phyloP scores from a whole-genome alignment of 2,797 vertebrate species.

The Epinephelus awoara region DNA sequence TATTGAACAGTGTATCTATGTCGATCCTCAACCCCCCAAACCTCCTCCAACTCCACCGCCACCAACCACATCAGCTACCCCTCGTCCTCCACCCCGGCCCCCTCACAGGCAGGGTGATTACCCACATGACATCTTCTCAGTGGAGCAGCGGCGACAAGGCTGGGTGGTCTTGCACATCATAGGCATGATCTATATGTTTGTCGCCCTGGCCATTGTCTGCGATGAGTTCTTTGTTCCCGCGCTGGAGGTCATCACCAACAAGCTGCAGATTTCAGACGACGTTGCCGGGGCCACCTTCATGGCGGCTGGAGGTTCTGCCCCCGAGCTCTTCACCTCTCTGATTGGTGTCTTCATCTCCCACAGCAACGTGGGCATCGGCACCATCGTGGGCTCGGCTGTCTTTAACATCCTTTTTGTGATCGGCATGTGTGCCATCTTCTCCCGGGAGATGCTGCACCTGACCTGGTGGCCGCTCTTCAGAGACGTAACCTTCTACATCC shows the following conservation, averaged over 20 bases:
- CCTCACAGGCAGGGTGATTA: slow-evolving; percentile 87
- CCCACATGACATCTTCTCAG: slow-evolving; percentile 90
- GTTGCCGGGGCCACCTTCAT: slow-evolving; percentile 96
- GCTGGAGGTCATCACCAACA: slow-evolving; percentile 91
- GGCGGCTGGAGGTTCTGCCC: slow-evolving; percentile 95
- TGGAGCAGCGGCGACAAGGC: slow-evolving; percentile 90
- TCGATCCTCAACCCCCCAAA: slow-evolving; percentile 81
- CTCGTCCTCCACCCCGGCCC: slow-evolving; percentile 37
- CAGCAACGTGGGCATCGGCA: slow-evolving; percentile 95
- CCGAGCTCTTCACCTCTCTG: slow-evolving; percentile 95
- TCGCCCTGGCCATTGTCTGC: slow-evolving; percentile 93
- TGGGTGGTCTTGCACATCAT: slow-evolving; percentile 91
- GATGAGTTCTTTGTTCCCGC: slow-evolving; percentile 95
- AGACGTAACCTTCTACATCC: slow-evolving; percentile 93
- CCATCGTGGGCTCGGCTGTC: slow-evolving; percentile 95
- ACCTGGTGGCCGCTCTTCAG: slow-evolving; percentile 97
- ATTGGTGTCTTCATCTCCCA: slow-evolving; percentile 95
- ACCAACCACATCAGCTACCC: slow-evolving; percentile 22
- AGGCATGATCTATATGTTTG: slow-evolving; percentile 94
- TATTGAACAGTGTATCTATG: slow-evolving; percentile 87
- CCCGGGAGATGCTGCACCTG: slow-evolving; percentile 91
- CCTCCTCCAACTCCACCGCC: slow-evolving; percentile 43
- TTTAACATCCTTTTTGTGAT: slow-evolving; percentile 98
- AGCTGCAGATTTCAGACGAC: slow-evolving; percentile 92
- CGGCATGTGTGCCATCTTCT: slow-evolving; percentile 94